These are phyloP conservation scores for Nomada flava DNA, from an alignment of 2,888 invertebrate species.

Conservation along the genomic window DNA sequence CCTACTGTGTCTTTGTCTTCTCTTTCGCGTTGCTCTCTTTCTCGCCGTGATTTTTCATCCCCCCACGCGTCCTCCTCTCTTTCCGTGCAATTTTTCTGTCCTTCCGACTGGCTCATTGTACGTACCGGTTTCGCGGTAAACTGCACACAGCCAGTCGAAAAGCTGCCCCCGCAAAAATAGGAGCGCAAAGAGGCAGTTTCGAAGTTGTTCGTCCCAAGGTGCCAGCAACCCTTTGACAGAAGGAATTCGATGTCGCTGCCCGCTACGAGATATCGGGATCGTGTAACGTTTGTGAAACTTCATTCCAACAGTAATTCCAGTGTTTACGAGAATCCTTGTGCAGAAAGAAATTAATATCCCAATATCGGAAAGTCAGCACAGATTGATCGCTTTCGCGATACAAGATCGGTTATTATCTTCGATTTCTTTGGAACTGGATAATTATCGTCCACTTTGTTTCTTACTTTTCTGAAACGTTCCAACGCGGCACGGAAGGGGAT, in stretches of 20 bases:
- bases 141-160: constrained; percentile 43
- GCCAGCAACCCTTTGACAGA: not conserved
- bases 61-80: not conserved
- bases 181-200: constrained; percentile 30
- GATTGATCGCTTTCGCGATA: not conserved
- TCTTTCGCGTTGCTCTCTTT: constrained; percentile 8
- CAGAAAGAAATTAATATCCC: not conserved
- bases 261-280: not conserved
- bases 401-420: too few species aligned
- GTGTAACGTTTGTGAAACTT: constrained; percentile 18
- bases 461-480: not conserved
- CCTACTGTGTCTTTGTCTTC: constrained; percentile 58
- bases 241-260: constrained; percentile 1
- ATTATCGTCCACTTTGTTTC: not conserved
- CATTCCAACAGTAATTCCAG: constrained; percentile 16
- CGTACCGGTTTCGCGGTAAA: constrained; percentile 18
- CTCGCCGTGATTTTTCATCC: constrained; percentile 21
- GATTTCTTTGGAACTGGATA: not conserved
- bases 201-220: not conserved
- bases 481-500: not conserved
- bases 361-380: not conserved
- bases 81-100: constrained; percentile 43
- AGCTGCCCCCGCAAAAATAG: constrained; percentile 45
- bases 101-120: constrained; percentile 55
- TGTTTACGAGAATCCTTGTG: not conserved